Conservation (phyloP, 2,888 invertebrate genomes). For the Gisinianus flammeolus region DNA sequence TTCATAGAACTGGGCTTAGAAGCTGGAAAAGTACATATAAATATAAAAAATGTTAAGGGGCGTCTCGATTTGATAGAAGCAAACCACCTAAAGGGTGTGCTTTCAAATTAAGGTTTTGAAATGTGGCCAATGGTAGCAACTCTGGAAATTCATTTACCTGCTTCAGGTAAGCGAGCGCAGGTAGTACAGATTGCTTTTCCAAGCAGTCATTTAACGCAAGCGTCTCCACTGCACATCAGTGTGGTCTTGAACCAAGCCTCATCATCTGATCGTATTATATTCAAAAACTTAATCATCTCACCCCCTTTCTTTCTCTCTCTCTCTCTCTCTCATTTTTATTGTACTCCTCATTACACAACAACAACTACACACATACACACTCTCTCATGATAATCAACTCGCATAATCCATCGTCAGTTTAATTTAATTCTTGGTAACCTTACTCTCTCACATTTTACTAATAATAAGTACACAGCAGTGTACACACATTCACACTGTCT, state of each 20-base stretch:
- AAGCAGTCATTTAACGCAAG: conserved; percentile 38
- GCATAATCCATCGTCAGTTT: not conserved
- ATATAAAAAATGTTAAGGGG: conserved; percentile 13
- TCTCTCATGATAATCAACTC: not conserved
- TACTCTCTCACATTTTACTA: not conserved
- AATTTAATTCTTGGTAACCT: not conserved
- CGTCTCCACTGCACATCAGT: conserved; percentile 38
- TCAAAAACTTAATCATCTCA: conserved; percentile 5
- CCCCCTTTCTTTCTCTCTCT: not conserved
- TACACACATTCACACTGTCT: not conserved
- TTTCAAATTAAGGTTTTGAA: conserved; percentile 2
- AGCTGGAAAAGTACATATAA: not conserved
- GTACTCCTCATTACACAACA: not conserved
- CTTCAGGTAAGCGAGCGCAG: conserved; percentile 21
- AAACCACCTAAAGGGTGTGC: conserved; percentile 36
- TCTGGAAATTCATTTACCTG: conserved; percentile 24
- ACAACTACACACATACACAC: too few species aligned
- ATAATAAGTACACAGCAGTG: not conserved
- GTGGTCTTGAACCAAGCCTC: too few species aligned
- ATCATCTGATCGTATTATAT: not conserved
- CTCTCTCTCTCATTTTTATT: not conserved
- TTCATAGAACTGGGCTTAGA: not conserved
- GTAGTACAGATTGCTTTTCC: conserved; percentile 29
- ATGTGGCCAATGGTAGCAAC: conserved; percentile 32
- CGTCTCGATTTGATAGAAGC: conserved; percentile 19